Evolutionary conservation across 2,888 invertebrate species (phyloP).

Genomic region (Xanthostigma xanthostigma): DNA sequence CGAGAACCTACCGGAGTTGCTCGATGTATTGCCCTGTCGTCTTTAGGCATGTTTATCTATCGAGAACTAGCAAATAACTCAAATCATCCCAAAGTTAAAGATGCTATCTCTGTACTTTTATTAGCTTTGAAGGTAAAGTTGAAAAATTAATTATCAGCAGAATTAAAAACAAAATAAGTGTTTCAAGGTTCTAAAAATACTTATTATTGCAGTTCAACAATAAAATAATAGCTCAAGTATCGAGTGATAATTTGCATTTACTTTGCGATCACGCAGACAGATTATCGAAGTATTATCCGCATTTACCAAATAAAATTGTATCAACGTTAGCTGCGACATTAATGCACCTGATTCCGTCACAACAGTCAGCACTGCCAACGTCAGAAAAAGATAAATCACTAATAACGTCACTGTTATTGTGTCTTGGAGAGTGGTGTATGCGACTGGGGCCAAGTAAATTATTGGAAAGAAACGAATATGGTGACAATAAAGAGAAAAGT

Average conservation of each 20-base stretch:
- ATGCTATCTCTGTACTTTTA: conserved; percentile 52
- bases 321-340: conserved; percentile 37
- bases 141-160: too few relatives aligned
- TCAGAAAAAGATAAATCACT: conserved; percentile 53
- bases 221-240: conserved; percentile 67
- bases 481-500: conserved; percentile 32
- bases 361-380: conserved; percentile 15
- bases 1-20: conserved; percentile 79
- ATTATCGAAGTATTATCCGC: conserved; percentile 56
- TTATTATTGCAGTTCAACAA: conserved; percentile 52
- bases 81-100: conserved; percentile 46
- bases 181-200: background rate
- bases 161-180: background rate
- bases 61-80: conserved; percentile 45
- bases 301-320: conserved; percentile 39
- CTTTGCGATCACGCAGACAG: conserved; percentile 65
- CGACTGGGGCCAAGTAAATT: conserved; percentile 54
- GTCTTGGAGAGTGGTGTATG: conserved; percentile 90
- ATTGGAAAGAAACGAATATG: conserved; percentile 33
- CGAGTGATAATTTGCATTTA: conserved; percentile 64
- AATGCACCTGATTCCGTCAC: conserved; percentile 29
- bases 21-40: conserved; percentile 76
- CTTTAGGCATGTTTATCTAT: conserved; percentile 62
- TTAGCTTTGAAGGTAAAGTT: conserved; percentile 45
- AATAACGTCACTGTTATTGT: conserved; percentile 68